Percentiles rank a stretch among this genome's conserved stretches.
These are phyloP conservation scores for Catostomus latipinnis DNA, from an alignment of 2,797 vertebrate genomes.

Conservation along the genomic window DNA sequence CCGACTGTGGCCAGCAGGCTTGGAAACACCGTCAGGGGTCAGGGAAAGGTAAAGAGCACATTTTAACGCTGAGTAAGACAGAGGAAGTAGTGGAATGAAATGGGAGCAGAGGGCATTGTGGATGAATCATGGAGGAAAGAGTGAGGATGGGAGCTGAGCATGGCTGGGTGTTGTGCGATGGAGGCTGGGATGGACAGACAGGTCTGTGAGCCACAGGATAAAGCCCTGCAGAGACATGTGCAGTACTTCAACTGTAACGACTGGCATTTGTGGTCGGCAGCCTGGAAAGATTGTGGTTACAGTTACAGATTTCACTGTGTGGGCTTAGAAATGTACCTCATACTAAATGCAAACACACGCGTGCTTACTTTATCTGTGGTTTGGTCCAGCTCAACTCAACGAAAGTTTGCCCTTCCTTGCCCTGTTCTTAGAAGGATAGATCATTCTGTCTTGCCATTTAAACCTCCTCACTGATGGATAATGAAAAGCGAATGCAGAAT, in stretches of 20 bases:
- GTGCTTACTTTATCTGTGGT: constrained; percentile 58
- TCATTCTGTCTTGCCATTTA: constrained; percentile 11
- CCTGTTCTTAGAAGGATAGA: constrained; percentile 21
- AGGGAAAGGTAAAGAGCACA: constrained; percentile 51
- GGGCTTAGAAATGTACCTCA: constrained; percentile 52
- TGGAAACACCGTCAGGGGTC: constrained; percentile 51
- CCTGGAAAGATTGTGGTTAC: constrained; percentile 64
- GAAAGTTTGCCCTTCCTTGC: constrained; percentile 26
- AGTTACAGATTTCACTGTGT: constrained; percentile 54
- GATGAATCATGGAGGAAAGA: constrained; percentile 43
- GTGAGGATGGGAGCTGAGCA: constrained; percentile 26
- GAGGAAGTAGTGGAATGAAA: constrained; percentile 12
- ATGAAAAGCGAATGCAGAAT: constrained; percentile 57
- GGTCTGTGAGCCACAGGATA: constrained; percentile 22
- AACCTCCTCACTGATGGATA: constrained; percentile 44
- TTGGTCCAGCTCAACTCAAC: too few species aligned
- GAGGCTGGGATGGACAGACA: constrained; percentile 11
- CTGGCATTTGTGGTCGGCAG: constrained; percentile 60
- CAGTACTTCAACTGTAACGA: constrained; percentile 48
- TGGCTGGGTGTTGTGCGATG: constrained; percentile 16
- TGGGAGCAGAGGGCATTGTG: constrained; percentile 16
- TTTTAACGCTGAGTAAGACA: constrained; percentile 32
- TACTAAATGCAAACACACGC: constrained; percentile 13
- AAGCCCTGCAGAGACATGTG: constrained; percentile 34
- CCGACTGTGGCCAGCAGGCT: constrained; percentile 21